phyloP scores from a whole-genome alignment of 2,113 vertebrate genomes.

The Mohoua ochrocephala region DNA sequence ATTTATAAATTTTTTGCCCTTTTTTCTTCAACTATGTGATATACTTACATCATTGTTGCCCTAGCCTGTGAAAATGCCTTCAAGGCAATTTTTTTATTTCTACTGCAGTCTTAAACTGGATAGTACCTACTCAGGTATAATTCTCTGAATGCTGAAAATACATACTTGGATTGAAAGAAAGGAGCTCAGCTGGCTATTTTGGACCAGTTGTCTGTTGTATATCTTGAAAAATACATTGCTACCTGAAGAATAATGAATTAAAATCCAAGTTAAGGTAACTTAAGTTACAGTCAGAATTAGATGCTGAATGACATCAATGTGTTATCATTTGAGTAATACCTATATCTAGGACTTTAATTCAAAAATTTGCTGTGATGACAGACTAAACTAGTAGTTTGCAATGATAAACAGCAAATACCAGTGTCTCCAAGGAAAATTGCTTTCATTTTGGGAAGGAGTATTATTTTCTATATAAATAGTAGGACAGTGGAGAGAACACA shows the following conservation, averaged over 20 bases:
- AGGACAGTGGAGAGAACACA: rapidly evolving
- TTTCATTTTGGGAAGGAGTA: neutral
- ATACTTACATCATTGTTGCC: neutral
- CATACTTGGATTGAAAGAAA: neutral
- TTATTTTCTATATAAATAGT: neutral
- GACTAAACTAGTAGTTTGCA: neutral
- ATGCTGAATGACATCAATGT: neutral
- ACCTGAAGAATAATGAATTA: neutral
- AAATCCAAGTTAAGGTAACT: neutral
- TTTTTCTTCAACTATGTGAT: neutral
- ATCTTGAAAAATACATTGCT: neutral
- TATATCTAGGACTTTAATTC: neutral
- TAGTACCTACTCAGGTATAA: neutral
- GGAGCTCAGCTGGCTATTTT: neutral
- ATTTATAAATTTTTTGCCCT: neutral
- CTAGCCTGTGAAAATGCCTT: neutral
- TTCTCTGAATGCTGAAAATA: neutral
- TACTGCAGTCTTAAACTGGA: neutral
- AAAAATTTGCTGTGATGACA: neutral
- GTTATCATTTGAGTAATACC: neutral
- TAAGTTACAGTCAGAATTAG: neutral
- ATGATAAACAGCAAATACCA: neutral
- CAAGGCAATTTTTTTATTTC: neutral
- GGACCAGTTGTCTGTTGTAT: neutral
- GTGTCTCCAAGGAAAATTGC: neutral